Base-by-base conservation (phyloP, 2,797 vertebrate species). In the Coendou prehensilis region DNA sequence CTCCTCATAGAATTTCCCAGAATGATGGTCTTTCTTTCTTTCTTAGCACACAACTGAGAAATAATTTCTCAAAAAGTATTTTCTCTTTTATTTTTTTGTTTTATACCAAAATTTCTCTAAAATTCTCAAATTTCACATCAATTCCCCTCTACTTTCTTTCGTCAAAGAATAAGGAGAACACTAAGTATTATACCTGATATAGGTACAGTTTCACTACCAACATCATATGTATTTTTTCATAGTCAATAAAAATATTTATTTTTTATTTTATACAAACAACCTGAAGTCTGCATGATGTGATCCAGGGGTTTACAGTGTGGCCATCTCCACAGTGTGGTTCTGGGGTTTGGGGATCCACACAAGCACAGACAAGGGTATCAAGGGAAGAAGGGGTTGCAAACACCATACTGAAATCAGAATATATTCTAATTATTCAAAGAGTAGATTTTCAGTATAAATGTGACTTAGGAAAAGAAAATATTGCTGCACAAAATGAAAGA, bases 301-400 rank as follows among this genome's bases (percentile, higher is more conserved):
- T 45, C 73, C 26, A 3, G 45, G 14, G 6, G 6, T 50, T 13
- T 50, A 15, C 3, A 17, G 13, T 14, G 26, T 30, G 45, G 97
- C 96, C 95, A 95, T 94, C 84, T 96, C 86, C 94, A 97, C 80
- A 95, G 94, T 8, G 10, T 87, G 82, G 97, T 93, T 96, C 82
- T 96, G 76, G 75, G 79, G 88, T 81, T 64, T n/a, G 30, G 96
- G 96, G 92, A 30, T 86, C 98, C 96, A 97, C 97, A 98, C 96
- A 97, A 97, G 97, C 96, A 98, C 97, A 89, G 92, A 92, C 90
- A 93, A 81, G 87, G 91, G 86, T 90, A 59, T 63, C n/a, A 92
- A 41, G 67, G 92, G 91, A 94, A 76, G 86, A 93, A 79, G 33
- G 23, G 91, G 95, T 97, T 67, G 50, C 22, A 5, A 52, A 10